Base-by-base conservation (phyloP, 2,888 invertebrate genomes). In the Leptinotarsa tumamoca region DNA sequence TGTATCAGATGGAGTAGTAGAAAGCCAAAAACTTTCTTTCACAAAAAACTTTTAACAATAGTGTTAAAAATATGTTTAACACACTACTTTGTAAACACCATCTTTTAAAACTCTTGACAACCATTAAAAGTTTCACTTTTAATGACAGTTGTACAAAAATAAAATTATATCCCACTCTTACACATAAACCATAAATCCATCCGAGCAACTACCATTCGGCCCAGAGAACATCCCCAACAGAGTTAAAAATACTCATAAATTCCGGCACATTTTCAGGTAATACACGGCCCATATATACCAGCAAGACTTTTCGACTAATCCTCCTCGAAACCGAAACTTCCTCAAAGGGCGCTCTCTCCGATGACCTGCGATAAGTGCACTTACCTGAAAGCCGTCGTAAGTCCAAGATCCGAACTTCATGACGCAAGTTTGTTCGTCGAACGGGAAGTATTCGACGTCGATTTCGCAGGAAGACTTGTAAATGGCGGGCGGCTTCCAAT, bases 401-500 rank as follows among this genome's bases (percentile, higher is more conserved):
- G 95, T 95, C 95, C 95, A 95, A 49, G 93, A 93, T 82, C 95
- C 95, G 85, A 95, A 95, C 89, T 95, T 95, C 95, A 95, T 95
- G 86, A 95, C 94, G 89, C 95, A 95, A 77, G 95, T 95, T 88
- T 95, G 95, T 88, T 95, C 94, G 88, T 95, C 95, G 88, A 95
- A 95, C 49, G 95, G 95, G 88, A 95, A 95, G 89, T 95, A 95
- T 88, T 95, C 95, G 79, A 95, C 95, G 90, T 95, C 94, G 85
- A 95, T 95, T 89, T 95, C 94, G 87, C 95, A 95, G 85, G 95
- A 95, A 88, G 95, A 96, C 90, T 96, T 95, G 90, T 96, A 96
- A 86, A 97, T 96, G 83, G 96, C 96, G 56, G 97, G 97, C 74
- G 97, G 97, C 85, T 95, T 95, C 96, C 96, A 96, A 85, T 95